Evolutionary conservation across 2,888 invertebrate genomes (phyloP).

Genomic region (Oithona nana): DNA sequence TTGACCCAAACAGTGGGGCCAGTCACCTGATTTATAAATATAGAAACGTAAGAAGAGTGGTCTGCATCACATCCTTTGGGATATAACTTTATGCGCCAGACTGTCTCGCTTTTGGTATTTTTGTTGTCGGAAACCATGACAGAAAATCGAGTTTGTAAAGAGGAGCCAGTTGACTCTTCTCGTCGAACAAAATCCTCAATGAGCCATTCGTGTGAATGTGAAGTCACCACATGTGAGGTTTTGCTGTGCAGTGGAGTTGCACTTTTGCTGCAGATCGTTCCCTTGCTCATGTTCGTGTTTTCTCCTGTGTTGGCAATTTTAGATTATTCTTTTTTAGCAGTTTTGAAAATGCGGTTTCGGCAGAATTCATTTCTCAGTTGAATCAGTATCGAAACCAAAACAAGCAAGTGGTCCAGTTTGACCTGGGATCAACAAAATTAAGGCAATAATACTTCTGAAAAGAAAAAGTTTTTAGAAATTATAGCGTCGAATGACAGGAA

Average conservation of each 20-base stretch:
- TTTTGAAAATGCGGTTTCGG: too few relatives aligned
- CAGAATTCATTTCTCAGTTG: too few relatives aligned
- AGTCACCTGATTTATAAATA: slow-evolving; percentile 2
- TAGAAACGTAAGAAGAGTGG: neutral
- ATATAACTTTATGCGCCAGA: slow-evolving; percentile 6
- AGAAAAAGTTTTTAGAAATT: too few relatives aligned
- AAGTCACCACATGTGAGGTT: neutral
- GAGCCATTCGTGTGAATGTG: neutral
- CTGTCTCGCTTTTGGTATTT: neutral
- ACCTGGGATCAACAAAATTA: too few relatives aligned
- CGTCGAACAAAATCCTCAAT: slow-evolving; percentile 1
- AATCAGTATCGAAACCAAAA: too few relatives aligned
- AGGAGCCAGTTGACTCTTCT: neutral
- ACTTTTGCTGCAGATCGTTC: neutral
- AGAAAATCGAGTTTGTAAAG: neutral
- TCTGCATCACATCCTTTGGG: neutral
- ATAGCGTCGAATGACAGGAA: too few relatives aligned
- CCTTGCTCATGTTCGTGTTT: too few relatives aligned
- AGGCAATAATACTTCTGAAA: too few relatives aligned
- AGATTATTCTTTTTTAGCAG: too few relatives aligned
- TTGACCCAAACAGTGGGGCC: slow-evolving; percentile 1
- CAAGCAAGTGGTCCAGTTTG: too few relatives aligned
- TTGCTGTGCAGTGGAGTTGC: neutral
- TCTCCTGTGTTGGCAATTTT: too few relatives aligned
- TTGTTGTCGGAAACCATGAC: neutral